Base-by-base conservation (phyloP, 2,797 vertebrate species). In the Bradypus variegatus region DNA sequence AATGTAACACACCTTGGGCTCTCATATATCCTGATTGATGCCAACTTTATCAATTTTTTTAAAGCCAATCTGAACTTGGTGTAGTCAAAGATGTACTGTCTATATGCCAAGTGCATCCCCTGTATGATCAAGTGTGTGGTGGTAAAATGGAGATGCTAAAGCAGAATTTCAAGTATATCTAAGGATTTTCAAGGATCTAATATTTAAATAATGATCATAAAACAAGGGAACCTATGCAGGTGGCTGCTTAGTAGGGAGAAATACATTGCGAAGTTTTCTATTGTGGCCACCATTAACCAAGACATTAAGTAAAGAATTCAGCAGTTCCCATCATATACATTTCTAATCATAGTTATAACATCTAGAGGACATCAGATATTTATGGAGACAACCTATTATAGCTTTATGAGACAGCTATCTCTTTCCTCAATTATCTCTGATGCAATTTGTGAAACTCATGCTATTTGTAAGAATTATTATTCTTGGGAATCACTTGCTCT, bases 391-490 rank as follows among this genome's bases (percentile, higher is more conserved):
- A 27, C 73, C 33, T 58, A 36, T 82, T 79, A 50, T 5, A 73
- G 45, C n/a, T 84, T 76, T 90, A 76, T 70, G 33, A 89, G 50
- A 69, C 8, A 87, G 18, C 65, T 73, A 41, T n/a, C 45, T 77
- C 27, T 67, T 87, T 80, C 38, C 67, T 86, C 4, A 65, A 75
- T 41, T 90, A 5, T n/a, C 2, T 80, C 58, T 92, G 45, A 88
- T 4, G 19, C 36, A 75, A 29, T 75, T 75, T 16, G 14, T 67
- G 15, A 67, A 67, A 67, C 64, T 67, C 31, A 14, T 67, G 64
- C 15, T 31, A 86, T 76, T 45, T 72, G n/a, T 86, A 93, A 78
- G 23, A 58, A 90, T 73, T 45, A 86, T 80, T 60, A 83, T 92
- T 88, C 50, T 6, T 33, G 19, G 23, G 27, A 92, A 64, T 21